These are phyloP conservation scores for Sarcophaga subvicina DNA, from an alignment of 2,888 invertebrate species.

Conservation along the genomic window DNA sequence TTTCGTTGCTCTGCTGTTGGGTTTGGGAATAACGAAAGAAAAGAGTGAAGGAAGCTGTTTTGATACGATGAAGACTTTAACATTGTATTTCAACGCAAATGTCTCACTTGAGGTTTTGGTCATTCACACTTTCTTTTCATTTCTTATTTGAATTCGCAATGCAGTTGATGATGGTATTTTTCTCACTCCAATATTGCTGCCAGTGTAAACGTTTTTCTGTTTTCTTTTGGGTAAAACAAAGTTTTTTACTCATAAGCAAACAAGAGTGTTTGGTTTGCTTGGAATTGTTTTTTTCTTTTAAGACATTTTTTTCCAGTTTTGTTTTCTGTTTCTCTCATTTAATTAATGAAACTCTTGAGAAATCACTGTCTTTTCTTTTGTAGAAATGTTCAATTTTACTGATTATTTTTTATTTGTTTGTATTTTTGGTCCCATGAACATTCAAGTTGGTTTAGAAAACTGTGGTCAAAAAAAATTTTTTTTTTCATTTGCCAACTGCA, in stretches of 20 bases:
- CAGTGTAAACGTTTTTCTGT: neutral
- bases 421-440: too few species aligned
- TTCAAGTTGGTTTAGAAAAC: too few species aligned
- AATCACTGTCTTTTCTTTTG: too few species aligned
- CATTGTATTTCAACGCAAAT: neutral
- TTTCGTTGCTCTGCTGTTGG: neutral
- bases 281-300: neutral
- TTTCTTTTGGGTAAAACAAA: constrained; percentile 27
- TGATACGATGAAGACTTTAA: constrained; percentile 28
- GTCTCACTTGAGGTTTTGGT: constrained; percentile 39
- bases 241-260: neutral
- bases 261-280: constrained; percentile 4
- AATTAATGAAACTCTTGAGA: constrained; percentile 34
- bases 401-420: too few species aligned
- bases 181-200: neutral
- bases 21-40: too few species aligned
- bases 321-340: constrained; percentile 15
- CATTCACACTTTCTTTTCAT: constrained; percentile 40
- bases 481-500: too few species aligned
- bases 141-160: neutral
- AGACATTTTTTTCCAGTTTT: neutral
- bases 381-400: too few species aligned
- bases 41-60: neutral
- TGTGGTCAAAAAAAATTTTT: too few species aligned
- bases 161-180: neutral